Evolutionary conservation across 2,113 vertebrate genomes (phyloP).

Genomic region (Microcebus tavaratra): DNA sequence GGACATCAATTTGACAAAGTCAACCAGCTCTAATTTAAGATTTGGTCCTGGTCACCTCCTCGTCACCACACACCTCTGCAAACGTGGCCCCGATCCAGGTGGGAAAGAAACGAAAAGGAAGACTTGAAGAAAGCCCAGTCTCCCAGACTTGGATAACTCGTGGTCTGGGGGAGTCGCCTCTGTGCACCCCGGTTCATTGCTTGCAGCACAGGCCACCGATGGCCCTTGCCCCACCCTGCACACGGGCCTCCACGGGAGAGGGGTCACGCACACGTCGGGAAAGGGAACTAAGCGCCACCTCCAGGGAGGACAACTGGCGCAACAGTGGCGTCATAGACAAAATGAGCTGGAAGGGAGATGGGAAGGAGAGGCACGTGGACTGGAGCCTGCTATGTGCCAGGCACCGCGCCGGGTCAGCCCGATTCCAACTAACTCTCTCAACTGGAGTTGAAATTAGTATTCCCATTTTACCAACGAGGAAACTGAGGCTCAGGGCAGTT

Average conservation of each 20-base stretch:
- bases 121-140: neutral
- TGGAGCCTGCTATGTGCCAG: fast-evolving
- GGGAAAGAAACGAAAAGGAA: neutral
- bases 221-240: too few species aligned
- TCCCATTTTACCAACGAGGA: neutral
- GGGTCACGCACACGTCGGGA: too few species aligned
- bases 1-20: neutral
- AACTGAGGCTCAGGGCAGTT: neutral
- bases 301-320: neutral
- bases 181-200: neutral
- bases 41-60: neutral
- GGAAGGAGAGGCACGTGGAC: fast-evolving
- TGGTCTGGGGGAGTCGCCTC: neutral
- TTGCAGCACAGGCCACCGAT: neutral
- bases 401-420: neutral
- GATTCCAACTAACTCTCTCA: neutral
- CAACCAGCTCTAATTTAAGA: neutral
- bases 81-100: neutral
- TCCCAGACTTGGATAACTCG: neutral
- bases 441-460: neutral
- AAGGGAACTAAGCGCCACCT: neutral
- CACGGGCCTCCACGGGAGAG: neutral
- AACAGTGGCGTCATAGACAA: too few species aligned
- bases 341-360: fast-evolving
- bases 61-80: neutral